Base-by-base conservation (phyloP, 2,888 invertebrate species). In the Drosophila mercatorum region DNA sequence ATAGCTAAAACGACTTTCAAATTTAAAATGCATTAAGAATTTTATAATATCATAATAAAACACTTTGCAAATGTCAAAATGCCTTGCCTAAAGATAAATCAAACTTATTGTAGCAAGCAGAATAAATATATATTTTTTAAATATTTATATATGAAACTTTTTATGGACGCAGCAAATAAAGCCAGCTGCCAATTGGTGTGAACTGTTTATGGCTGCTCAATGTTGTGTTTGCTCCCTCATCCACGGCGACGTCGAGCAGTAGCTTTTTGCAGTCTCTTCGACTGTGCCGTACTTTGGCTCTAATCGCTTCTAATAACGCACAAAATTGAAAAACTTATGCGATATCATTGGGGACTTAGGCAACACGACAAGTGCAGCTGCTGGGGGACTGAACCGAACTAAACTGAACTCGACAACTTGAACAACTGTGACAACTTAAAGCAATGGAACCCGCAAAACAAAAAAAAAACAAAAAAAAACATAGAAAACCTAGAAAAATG, bases 251-350 rank as follows among this genome's bases (percentile, higher is more conserved):
- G 28, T 26, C 38, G 46, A 17, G 46, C 53, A 41, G 38, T 56
- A 38, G 47, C 59, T 66, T 57, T 57, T 52, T 34, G 22, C 55
- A 63, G 49, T 56, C 40, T 49, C 56, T 60, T 22, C 11, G n/a
- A 49, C 52, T 55, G 63, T 64, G 55, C 44, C 49, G 68, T 63
- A 65, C 65, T 68, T 43, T 53, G 65, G 78, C 88, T 89, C 91
- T 92, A 91, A 91, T 92, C 92, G 90, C 91, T 91, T 90, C 92
- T 90, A 91, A 92, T 91, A 91, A 91, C 88, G 89, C 89, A 89
- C 85, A 83, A 91, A 90, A 91, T 91, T 91, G 91, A 90, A 91
- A 89, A 91, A 91, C 91, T 91, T 91, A 89, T 91, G 90, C 90
- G 83, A 88, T 91, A 84, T 88, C 90, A 86, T 85, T 82, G 86